phyloP scores from a whole-genome alignment of 2,888 invertebrate species.

The Drosophila setosimentum region DNA sequence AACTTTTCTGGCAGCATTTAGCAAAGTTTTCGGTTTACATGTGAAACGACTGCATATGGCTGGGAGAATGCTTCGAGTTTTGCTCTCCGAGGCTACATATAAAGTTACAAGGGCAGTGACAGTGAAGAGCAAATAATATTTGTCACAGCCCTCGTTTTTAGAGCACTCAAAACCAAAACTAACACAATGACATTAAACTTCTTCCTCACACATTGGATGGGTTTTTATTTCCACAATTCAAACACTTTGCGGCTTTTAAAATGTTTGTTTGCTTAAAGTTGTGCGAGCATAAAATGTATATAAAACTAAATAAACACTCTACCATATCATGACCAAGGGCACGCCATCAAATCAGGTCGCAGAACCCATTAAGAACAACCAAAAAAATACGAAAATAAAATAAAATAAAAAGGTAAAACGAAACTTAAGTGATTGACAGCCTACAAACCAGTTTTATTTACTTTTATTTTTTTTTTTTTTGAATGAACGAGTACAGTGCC shows the following conservation, averaged over 20 bases:
- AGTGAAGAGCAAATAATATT: conserved; percentile 54
- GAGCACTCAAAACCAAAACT: conserved; percentile 51
- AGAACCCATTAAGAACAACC: conserved; percentile 59
- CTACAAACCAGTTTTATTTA: conserved; percentile 17
- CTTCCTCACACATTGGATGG: conserved; percentile 22
- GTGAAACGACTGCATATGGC: conserved; percentile 50
- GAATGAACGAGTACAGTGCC: conserved; percentile 69
- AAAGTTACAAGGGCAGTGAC: conserved; percentile 35
- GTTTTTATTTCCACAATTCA: conserved; percentile 20
- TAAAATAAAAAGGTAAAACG: conserved; percentile 36
- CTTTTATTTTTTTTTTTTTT: conserved; percentile 45
- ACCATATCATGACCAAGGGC: conserved; percentile 48
- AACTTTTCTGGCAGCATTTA: conserved; percentile 67
- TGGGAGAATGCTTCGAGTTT: conserved; percentile 24
- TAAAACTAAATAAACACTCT: conserved; percentile 27
- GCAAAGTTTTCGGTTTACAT: conserved; percentile 60
- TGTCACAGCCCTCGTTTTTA: conserved; percentile 42
- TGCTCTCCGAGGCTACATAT: conserved; percentile 5
- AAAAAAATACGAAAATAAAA: conserved; percentile 5
- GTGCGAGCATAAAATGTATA: conserved; percentile 19
- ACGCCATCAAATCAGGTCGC: conserved; percentile 33
- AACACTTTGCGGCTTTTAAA: conserved; percentile 57
- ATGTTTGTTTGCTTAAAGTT: conserved; percentile 64
- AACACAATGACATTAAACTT: conserved; percentile 62
- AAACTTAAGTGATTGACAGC: conserved; percentile 53